Evolutionary conservation across 1,140 invertebrate species (phyloP), one percentile per base, ranked within the genome.

Genomic region (Cylas formicarius): DNA sequence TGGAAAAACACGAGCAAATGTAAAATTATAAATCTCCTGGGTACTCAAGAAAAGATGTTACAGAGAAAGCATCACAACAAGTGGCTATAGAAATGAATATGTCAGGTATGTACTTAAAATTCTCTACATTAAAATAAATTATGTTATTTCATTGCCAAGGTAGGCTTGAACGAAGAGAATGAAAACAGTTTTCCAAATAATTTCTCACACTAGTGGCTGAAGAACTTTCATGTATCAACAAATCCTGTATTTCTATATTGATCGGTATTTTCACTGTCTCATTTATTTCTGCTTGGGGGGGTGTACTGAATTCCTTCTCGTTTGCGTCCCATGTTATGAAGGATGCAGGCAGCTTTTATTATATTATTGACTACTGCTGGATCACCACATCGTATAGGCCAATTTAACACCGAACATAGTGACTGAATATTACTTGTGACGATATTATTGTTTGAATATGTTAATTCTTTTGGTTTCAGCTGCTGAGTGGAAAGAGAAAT

Each of bases 261-360:
- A 26, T 21, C 2, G 35, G 28, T 26, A 32, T 18, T 19, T 27
- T 38, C 35, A 24, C 36, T 31, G 36, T 51, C 21, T 48, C 48
- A 22, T 51, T 48, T 24, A 41, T 48, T 21, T 51, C 35, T 48
- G 11, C 44, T 28, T n/a, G n/a, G n/a, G n/a, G n/a, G n/a, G n/a
- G n/a, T 23, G 16, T 37, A 48, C 7, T 39, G 5, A 28, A 50
- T 49, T 39, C 34, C 24, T 16, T 49, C 35, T 34, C 21, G n/a
- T 33, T 48, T 50, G 13, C 35, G 36, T 41, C 39, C 45, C 23
- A 49, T 48, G 46, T 50, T 50, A 37, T 50, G 37, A 32, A 51
- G 41, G 36, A 50, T 42, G 20, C 29, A 51, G 49, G 13, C 19
- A 50, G 46, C 36, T 51, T 31, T 50, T 37, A 50, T 47, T 48